A percentile compares a stretch with the other conserved stretches of the same genome.
phyloP scores from a whole-genome alignment of 2,888 invertebrate species.

The Caenorhabditis sp. region DNA sequence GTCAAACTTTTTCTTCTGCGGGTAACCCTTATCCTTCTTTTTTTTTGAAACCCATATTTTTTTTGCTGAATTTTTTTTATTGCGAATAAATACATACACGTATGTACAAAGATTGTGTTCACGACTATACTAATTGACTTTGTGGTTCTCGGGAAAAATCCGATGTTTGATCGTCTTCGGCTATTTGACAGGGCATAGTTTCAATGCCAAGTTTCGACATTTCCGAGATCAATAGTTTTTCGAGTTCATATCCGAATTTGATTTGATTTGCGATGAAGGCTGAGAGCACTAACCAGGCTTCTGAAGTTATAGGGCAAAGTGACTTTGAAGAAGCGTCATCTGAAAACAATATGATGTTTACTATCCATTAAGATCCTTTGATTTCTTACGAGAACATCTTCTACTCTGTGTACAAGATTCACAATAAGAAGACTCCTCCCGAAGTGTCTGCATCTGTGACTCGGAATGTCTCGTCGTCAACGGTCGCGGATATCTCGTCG shows the following conservation, averaged over 20 bases:
- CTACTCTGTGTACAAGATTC: constrained; percentile 31
- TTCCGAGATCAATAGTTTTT: constrained; percentile 45
- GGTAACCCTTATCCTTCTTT: neutral
- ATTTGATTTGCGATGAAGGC: constrained; percentile 56
- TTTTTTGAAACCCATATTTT: neutral
- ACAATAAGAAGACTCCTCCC: constrained; percentile 41
- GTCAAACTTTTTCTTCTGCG: too few species aligned
- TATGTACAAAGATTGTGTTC: constrained; percentile 11
- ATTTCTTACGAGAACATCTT: constrained; percentile 32
- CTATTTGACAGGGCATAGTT: constrained; percentile 43
- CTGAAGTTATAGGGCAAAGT: constrained; percentile 50
- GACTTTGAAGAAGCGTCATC: constrained; percentile 30
- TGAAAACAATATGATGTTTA: constrained; percentile 1
- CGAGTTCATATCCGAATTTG: constrained; percentile 53
- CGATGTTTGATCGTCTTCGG: constrained; percentile 2
- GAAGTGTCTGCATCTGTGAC: constrained; percentile 36
- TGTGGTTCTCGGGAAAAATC: constrained; percentile 14
- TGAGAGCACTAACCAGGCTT: constrained; percentile 52
- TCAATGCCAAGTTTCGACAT: constrained; percentile 56
- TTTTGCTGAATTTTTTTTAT: constrained; percentile 10
- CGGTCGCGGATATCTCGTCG: constrained; percentile 19
- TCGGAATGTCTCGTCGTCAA: constrained; percentile 33
- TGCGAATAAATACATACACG: neutral
- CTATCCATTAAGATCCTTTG: too few species aligned
- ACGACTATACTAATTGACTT: constrained; percentile 27